These are phyloP conservation scores for Abrostola tripartita DNA, from an alignment of 2,888 invertebrate species.

Conservation along the genomic window DNA sequence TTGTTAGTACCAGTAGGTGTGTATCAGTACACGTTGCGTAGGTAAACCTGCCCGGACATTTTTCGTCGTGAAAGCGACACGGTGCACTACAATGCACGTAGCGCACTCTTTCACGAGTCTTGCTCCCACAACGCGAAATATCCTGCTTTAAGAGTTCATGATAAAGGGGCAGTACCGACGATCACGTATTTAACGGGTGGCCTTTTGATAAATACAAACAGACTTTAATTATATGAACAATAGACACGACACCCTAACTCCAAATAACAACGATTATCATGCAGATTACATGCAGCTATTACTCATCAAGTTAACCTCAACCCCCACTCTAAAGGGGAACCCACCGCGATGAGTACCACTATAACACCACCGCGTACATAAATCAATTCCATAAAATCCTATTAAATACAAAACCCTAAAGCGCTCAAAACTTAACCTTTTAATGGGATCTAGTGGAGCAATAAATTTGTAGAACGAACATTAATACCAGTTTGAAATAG, in stretches of 20 bases:
- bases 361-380: constrained; percentile 30
- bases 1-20: too few species aligned
- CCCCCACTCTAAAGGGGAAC: neutral
- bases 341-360: neutral
- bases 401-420: constrained; percentile 45
- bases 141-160: too few species aligned
- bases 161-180: too few species aligned
- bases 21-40: too few species aligned
- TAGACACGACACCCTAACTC: neutral
- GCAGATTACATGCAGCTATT: neutral
- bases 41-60: too few species aligned
- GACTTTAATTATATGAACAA: too few species aligned
- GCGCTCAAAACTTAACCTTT: constrained; percentile 50
- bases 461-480: constrained; percentile 53
- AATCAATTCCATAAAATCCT: constrained; percentile 54
- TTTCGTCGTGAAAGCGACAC: too few species aligned
- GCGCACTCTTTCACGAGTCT: too few species aligned
- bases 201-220: too few species aligned
- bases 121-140: too few species aligned
- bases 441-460: constrained; percentile 51
- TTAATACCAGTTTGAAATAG: constrained; percentile 53
- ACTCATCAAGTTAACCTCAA: neutral
- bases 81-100: too few species aligned
- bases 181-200: too few species aligned
- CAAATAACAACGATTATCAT: neutral